Evolutionary conservation across 2,888 invertebrate genomes (phyloP).

Genomic region (Clanis bilineata): DNA sequence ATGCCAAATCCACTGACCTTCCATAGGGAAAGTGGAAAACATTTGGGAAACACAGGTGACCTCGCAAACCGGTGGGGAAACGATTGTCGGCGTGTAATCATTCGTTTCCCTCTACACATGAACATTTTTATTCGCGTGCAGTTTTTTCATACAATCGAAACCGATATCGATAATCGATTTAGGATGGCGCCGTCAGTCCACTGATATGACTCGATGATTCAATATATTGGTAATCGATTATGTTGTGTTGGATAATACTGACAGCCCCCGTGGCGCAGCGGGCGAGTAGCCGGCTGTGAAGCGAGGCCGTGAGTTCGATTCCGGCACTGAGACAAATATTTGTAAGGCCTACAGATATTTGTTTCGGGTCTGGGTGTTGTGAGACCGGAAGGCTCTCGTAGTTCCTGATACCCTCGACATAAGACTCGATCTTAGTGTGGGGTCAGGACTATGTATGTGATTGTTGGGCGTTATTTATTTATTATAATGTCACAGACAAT

Average conservation of each 20-base stretch:
- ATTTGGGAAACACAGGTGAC: constrained; percentile 10
- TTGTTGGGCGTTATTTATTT: too few species aligned
- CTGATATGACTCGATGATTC: background rate
- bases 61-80: constrained; percentile 10
- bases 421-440: too few species aligned
- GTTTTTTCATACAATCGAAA: constrained; percentile 7
- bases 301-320: too few species aligned
- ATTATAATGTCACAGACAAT: too few species aligned
- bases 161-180: constrained; percentile 6
- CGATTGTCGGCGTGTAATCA: constrained; percentile 1
- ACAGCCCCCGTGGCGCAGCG: background rate
- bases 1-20: background rate
- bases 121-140: constrained; percentile 1
- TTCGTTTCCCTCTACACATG: background rate
- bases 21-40: constrained; percentile 5
- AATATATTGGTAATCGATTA: background rate
- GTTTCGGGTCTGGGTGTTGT: too few species aligned
- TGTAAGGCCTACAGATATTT: too few species aligned
- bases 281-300: too few species aligned
- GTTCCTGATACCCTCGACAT: too few species aligned
- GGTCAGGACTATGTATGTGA: too few species aligned
- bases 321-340: too few species aligned
- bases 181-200: constrained; percentile 6
- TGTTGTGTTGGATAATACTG: background rate
- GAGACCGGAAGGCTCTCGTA: too few species aligned